Conservation (phyloP, 23 tunicate genomes). For the Styela plicata region DNA sequence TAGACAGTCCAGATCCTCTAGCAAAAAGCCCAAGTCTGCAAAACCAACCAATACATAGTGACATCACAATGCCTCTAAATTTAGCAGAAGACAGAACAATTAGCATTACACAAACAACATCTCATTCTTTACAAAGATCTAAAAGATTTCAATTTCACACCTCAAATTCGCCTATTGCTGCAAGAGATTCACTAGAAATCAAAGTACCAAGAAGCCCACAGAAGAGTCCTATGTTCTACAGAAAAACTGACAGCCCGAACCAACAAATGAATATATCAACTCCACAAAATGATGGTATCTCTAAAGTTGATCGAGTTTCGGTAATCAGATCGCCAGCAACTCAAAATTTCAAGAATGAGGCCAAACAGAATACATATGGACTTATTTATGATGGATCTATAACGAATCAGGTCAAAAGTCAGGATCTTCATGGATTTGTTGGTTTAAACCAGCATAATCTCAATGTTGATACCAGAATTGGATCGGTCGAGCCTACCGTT, state of each 20-base stretch:
- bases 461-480: background rate
- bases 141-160: background rate
- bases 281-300: too few relatives aligned
- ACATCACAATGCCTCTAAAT: background rate
- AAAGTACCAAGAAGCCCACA: background rate
- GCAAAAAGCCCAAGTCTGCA: background rate
- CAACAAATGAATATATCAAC: background rate
- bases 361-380: background rate
- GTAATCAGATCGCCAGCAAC: too few relatives aligned
- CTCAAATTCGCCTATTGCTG: background rate
- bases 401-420: background rate
- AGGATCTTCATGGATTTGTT: background rate
- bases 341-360: background rate
- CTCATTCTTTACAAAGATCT: background rate
- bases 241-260: background rate
- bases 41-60: background rate
- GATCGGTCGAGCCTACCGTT: background rate
- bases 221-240: slow-evolving; percentile 13
- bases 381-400: background rate
- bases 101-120: background rate
- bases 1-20: background rate
- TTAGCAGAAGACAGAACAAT: background rate
- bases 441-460: too few relatives aligned
- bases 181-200: background rate
- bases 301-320: too few relatives aligned